Percentiles rank a stretch among this genome's conserved stretches.
phyloP scores from a whole-genome alignment of 2,888 invertebrate species.

The Odontomyia ornata region DNA sequence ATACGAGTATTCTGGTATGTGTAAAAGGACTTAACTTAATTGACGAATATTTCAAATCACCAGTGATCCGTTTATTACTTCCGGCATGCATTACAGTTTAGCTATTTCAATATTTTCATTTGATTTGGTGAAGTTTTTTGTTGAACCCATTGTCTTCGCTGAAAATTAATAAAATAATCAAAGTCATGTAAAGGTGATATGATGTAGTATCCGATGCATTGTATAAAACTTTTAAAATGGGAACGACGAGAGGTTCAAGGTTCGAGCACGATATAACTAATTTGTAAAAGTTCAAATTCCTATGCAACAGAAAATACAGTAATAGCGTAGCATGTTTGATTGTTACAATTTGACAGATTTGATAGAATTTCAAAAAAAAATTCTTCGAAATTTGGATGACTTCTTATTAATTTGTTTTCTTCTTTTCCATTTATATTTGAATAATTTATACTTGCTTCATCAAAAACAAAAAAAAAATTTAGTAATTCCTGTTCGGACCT shows the following conservation, averaged over 20 bases:
- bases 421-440: constrained; percentile 21
- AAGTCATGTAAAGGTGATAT: too few species aligned
- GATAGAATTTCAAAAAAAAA: constrained; percentile 63
- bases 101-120: too few species aligned
- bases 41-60: too few species aligned
- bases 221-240: constrained; percentile 91
- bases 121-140: constrained; percentile 90
- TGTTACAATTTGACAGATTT: constrained; percentile 75
- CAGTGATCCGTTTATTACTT: too few species aligned
- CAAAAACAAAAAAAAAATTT: too few species aligned
- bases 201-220: constrained; percentile 88
- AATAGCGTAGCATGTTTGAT: constrained; percentile 91
- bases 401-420: constrained; percentile 55
- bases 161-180: constrained; percentile 93
- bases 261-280: constrained; percentile 77
- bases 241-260: constrained; percentile 84
- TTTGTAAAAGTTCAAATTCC: constrained; percentile 78
- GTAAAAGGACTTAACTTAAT: too few species aligned
- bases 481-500: too few species aligned
- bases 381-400: constrained; percentile 63
- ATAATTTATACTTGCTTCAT: constrained; percentile 48
- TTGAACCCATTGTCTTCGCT: constrained; percentile 97
- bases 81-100: too few species aligned
- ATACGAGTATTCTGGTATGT: too few species aligned
- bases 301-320: too few species aligned